These are phyloP conservation scores for Gasterosteus nipponicus DNA, from an alignment of 2,113 vertebrate genomes.

Conservation along the genomic window DNA sequence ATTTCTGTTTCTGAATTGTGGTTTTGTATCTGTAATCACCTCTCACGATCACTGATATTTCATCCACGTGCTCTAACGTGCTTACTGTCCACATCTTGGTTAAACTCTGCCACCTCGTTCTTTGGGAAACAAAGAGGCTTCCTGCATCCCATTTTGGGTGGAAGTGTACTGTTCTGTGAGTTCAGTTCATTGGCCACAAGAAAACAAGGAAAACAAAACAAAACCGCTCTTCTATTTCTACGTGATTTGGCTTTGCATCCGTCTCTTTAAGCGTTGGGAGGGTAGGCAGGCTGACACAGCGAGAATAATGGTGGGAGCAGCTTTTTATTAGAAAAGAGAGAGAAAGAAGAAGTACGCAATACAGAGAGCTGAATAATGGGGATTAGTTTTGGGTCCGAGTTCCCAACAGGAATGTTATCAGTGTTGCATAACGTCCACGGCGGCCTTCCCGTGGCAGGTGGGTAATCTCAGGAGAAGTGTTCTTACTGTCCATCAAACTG, in stretches of 20 bases:
- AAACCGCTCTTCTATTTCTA: neutral
- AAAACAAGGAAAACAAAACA: neutral
- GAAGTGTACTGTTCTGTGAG: neutral
- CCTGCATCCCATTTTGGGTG: neutral
- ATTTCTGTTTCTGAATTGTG: too few species aligned
- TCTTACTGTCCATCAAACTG: slow-evolving; percentile 69
- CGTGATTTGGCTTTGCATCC: neutral
- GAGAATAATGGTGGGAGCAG: slow-evolving; percentile 38
- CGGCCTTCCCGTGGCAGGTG: slow-evolving; percentile 60
- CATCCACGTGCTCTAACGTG: too few species aligned
- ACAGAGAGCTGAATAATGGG: slow-evolving; percentile 20
- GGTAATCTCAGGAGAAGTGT: slow-evolving; percentile 57
- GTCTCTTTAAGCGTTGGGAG: neutral
- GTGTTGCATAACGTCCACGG: slow-evolving; percentile 40
- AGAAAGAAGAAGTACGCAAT: neutral
- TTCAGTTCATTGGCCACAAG: neutral
- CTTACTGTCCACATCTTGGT: too few species aligned
- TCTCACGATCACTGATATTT: too few species aligned
- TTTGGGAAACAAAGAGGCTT: neutral
- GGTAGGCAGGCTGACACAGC: slow-evolving; percentile 20
- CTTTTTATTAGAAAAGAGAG: slow-evolving; percentile 35
- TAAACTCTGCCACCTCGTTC: neutral
- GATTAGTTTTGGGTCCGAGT: slow-evolving; percentile 18
- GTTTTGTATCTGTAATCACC: too few species aligned
- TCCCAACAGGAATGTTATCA: slow-evolving; percentile 62